Conservation (phyloP, 1,140 invertebrate genomes). For the Bombus impatiens region DNA sequence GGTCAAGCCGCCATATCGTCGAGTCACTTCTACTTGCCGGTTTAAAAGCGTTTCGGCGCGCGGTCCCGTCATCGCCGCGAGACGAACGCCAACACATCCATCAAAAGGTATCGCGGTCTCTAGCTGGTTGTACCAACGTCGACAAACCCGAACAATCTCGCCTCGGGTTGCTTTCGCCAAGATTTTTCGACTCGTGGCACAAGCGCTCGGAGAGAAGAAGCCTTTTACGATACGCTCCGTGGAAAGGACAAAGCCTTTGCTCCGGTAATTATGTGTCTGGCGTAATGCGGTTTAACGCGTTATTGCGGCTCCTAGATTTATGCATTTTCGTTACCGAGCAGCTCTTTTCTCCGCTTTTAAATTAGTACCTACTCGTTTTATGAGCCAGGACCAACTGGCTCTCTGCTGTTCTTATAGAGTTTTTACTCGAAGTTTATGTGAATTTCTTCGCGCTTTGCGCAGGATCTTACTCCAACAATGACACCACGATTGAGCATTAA, state of each 20-base stretch:
- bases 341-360: constrained; percentile 5
- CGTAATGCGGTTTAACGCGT: constrained; percentile 36
- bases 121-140: not conserved
- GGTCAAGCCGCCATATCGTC: constrained; percentile 57
- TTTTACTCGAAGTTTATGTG: too few species aligned
- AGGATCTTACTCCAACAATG: too few species aligned
- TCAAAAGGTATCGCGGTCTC: not conserved
- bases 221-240: not conserved
- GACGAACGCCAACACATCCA: constrained; percentile 5
- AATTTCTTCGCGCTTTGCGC: too few species aligned
- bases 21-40: constrained; percentile 19
- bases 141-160: too few species aligned
- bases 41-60: constrained; percentile 37
- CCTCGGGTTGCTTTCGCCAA: not conserved
- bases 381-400: not conserved
- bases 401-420: too few species aligned
- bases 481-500: too few species aligned
- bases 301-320: constrained; percentile 7
- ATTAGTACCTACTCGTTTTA: constrained; percentile 17
- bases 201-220: not conserved
- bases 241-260: constrained; percentile 6
- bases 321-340: constrained; percentile 1
- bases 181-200: not conserved
- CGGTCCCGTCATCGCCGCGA: constrained; percentile 1
- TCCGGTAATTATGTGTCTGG: constrained; percentile 35